A percentile compares a stretch with the other conserved stretches of the same genome.
Conservation (phyloP, 35 echinoderm and acorn worm species). For the Lytechinus variegatus region DNA sequence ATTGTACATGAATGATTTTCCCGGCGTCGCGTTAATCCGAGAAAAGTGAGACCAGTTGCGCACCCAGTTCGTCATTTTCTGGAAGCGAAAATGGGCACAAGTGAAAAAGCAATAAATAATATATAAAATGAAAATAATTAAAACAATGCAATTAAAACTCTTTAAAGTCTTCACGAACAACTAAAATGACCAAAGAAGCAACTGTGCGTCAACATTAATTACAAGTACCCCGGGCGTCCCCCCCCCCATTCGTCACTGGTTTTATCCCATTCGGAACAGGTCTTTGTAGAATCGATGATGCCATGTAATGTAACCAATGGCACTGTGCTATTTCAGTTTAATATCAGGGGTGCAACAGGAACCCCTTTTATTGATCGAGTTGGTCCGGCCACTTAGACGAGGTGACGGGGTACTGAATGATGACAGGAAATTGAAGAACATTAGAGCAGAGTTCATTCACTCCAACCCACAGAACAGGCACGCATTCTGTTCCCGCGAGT, state of each 20-base stretch:
- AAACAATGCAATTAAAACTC: too few relatives aligned
- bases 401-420: background rate
- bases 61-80: too few relatives aligned
- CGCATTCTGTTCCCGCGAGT: background rate
- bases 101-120: too few relatives aligned
- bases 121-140: too few relatives aligned
- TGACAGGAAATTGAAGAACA: background rate
- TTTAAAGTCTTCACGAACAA: too few relatives aligned
- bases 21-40: too few relatives aligned
- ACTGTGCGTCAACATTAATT: too few relatives aligned
- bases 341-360: background rate
- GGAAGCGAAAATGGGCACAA: too few relatives aligned
- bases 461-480: background rate
- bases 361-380: background rate
- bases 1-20: too few relatives aligned
- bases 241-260: background rate
- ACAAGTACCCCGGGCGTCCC: too few relatives aligned
- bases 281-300: background rate
- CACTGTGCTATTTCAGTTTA: background rate
- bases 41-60: too few relatives aligned
- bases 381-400: background rate
- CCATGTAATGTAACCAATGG: background rate
- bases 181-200: too few relatives aligned
- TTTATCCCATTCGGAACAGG: background rate
- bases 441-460: background rate